phyloP scores from a whole-genome alignment of 92 coral and sea anemone species.

The Zoanthus solanderi region DNA sequence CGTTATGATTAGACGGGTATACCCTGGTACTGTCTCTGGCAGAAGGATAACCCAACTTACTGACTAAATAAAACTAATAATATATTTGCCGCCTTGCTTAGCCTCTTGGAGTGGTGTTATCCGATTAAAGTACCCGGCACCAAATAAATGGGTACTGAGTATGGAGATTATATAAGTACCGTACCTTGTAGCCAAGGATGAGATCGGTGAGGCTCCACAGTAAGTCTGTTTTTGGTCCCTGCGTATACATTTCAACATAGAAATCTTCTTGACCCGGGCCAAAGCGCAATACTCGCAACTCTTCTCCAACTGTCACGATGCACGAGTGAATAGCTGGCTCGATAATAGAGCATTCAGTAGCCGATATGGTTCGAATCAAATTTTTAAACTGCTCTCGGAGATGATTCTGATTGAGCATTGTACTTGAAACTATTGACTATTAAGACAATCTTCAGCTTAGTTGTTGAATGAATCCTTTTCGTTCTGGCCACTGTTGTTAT shows the following conservation, averaged over 20 bases:
- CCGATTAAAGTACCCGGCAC: too few species aligned
- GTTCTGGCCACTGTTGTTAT: neutral
- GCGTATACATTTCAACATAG: slow-evolving; percentile 32
- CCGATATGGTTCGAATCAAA: slow-evolving; percentile 14
- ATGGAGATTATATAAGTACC: too few species aligned
- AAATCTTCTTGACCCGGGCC: slow-evolving; percentile 42
- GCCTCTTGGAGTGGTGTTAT: too few species aligned
- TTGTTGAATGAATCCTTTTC: neutral
- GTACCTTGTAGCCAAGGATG: slow-evolving; percentile 39
- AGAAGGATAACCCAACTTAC: too few species aligned
- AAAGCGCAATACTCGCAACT: slow-evolving; percentile 20
- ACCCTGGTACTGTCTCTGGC: too few species aligned
- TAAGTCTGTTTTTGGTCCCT: neutral
- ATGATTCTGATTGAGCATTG: neutral
- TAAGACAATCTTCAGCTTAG: neutral
- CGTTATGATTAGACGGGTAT: too few species aligned
- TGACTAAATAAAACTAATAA: too few species aligned
- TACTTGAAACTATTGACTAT: neutral
- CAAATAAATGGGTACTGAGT: too few species aligned
- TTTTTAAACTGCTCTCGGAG: slow-evolving; percentile 36
- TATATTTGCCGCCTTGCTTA: too few species aligned
- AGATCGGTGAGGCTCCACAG: slow-evolving; percentile 39
- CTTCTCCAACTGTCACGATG: slow-evolving; percentile 39
- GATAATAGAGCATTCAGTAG: slow-evolving; percentile 12
- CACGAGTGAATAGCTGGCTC: slow-evolving; percentile 33